Conservation (phyloP, 2,797 vertebrate species). For the Syncerus caffer region DNA sequence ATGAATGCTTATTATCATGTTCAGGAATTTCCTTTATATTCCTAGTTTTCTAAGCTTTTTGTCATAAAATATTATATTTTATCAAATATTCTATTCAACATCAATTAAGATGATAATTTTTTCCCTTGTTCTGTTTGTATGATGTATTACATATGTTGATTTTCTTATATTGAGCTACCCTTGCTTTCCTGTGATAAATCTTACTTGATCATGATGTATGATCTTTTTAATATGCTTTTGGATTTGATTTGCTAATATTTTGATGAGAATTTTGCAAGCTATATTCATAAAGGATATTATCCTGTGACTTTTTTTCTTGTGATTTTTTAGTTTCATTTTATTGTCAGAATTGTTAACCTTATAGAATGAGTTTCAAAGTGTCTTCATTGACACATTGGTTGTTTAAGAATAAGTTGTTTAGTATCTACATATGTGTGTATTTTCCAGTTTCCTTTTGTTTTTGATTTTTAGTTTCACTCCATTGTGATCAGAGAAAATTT, state of each 20-base stretch:
- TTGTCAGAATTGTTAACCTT: background rate
- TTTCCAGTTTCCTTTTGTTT: background rate
- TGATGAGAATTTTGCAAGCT: background rate
- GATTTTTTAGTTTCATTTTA: background rate
- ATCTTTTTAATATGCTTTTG: background rate
- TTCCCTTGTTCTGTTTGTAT: background rate
- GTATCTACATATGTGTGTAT: background rate
- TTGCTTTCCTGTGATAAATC: background rate
- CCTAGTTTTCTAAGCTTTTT: background rate
- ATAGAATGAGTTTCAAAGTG: background rate
- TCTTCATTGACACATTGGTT: background rate
- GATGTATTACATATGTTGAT: background rate
- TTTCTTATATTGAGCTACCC: background rate
- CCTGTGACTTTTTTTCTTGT: background rate
- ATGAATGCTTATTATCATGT: background rate
- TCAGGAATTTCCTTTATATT: background rate
- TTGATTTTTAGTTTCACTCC: background rate
- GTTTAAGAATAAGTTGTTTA: background rate
- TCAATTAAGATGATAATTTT: background rate
- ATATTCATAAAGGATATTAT: background rate
- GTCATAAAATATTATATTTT: background rate
- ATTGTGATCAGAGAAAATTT: background rate
- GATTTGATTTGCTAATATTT: background rate
- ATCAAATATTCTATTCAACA: background rate
- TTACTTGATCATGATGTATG: background rate